Base-by-base conservation (phyloP, 2,113 vertebrate species). In the Oreochromis tanganicae region DNA sequence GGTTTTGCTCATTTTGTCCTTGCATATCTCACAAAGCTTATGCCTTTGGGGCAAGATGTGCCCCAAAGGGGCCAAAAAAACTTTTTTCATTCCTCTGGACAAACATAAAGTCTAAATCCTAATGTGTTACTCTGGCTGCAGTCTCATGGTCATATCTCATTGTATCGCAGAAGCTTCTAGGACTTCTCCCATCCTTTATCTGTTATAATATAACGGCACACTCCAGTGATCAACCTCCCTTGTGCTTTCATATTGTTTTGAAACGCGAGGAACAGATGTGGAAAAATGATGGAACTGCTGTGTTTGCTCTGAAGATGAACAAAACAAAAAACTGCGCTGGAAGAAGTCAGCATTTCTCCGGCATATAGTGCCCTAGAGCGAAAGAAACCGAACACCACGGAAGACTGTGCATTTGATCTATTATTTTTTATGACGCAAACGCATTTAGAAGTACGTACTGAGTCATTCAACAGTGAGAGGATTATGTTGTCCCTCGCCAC, bases 371-470 rank as follows among this genome's bases (percentile, higher is more conserved):
- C 89, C 90, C 91, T 50, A 16, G 85, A 94, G 93, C 89, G 8
- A 92, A 84, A 87, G 88, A 90, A 92, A 81, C 9, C 14, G 48
- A 93, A 78, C 87, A 38, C 78, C 88, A 84, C 78, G 41, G 63
- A 90, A 84, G 86, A 91, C 66, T 43, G 83, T 89, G 85, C 84
- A 87, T 85, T 75, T 71, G 86, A 88, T 91, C 93, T 88, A 90
- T 94, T 90, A 87, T 92, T 88, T 92, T 93, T 93, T 93, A 89
- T 92, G 90, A 91, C 63, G 81, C 82, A 86, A 93, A 92, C 68
- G 52, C 91, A 91, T 92, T 93, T 83, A 80, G 88, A 92, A 82
- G 87, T 85, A 87, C 88, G 86, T 80, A 91, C 83, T 89, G 93
- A 93, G 91, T 91, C 92, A 91, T 93, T 91, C 91, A 82, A 54